Percentiles rank a stretch among this genome's conserved stretches.
phyloP scores from a whole-genome alignment of 2,888 invertebrate genomes.

The Mellilla xanthometata region DNA sequence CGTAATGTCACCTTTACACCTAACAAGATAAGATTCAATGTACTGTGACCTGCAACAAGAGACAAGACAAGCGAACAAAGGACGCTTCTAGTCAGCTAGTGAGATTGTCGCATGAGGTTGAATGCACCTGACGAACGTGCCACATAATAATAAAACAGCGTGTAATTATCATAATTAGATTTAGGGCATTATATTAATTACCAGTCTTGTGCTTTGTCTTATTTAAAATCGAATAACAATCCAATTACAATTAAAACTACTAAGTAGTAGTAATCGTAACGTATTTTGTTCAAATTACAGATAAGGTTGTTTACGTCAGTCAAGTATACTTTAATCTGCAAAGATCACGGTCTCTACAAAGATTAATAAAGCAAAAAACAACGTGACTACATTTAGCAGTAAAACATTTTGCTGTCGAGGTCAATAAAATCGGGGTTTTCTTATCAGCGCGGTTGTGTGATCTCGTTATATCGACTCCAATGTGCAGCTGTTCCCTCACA shows the following conservation, averaged over 20 bases:
- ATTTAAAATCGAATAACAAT: too few species aligned
- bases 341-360: constrained; percentile 12
- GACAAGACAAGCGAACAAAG: constrained; percentile 24
- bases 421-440: constrained; percentile 41
- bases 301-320: background rate
- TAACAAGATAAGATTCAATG: constrained; percentile 34
- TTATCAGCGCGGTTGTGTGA: constrained; percentile 50
- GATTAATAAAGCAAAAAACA: constrained; percentile 21
- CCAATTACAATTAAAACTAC: too few species aligned
- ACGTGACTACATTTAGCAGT: constrained; percentile 8
- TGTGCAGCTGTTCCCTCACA: constrained; percentile 51
- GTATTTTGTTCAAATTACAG: background rate
- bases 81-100: constrained; percentile 28
- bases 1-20: constrained; percentile 36
- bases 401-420: constrained; percentile 31
- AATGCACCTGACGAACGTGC: constrained; percentile 7
- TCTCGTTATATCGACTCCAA: constrained; percentile 56
- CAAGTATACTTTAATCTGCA: constrained; percentile 2
- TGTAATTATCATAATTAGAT: constrained; percentile 5
- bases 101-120: constrained; percentile 19
- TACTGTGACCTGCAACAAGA: constrained; percentile 21
- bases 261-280: too few species aligned
- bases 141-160: constrained; percentile 4
- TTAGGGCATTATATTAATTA: background rate
- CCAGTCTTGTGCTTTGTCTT: too few species aligned